Evolutionary conservation across 2,797 vertebrate genomes (phyloP).

Genomic region (Emydoidea blandingii): DNA sequence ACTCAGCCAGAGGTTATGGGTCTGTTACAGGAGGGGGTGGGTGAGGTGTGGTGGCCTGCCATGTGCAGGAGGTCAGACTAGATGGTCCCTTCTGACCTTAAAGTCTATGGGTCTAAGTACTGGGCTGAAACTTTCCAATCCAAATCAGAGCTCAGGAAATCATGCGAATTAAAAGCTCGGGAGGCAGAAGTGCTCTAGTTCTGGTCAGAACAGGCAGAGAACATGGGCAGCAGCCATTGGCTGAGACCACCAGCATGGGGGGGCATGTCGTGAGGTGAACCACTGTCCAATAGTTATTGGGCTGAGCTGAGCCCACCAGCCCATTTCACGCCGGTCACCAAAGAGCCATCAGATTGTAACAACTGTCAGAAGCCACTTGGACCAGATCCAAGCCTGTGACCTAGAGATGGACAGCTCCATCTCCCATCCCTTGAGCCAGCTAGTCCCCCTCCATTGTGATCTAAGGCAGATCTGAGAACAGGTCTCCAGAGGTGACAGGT

Average conservation of each 20-base stretch:
- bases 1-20: neutral
- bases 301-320: neutral
- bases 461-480: neutral
- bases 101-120: neutral
- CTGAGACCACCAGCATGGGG: neutral
- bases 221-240: neutral
- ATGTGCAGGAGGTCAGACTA: neutral
- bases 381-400: neutral
- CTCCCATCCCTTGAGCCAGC: neutral
- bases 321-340: neutral
- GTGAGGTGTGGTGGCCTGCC: too few species aligned
- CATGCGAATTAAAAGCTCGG: neutral
- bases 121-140: neutral
- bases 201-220: neutral
- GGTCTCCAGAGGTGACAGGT: neutral
- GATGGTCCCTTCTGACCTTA: neutral
- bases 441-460: neutral
- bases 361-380: neutral
- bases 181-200: neutral
- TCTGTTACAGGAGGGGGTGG: neutral
- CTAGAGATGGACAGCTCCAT: accelerated
- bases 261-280: neutral
- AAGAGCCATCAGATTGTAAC: neutral
- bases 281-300: neutral
- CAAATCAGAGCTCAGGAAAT: neutral